Evolutionary conservation across 2,797 vertebrate genomes (phyloP).

Genomic region (Sebastes steindachneri): DNA sequence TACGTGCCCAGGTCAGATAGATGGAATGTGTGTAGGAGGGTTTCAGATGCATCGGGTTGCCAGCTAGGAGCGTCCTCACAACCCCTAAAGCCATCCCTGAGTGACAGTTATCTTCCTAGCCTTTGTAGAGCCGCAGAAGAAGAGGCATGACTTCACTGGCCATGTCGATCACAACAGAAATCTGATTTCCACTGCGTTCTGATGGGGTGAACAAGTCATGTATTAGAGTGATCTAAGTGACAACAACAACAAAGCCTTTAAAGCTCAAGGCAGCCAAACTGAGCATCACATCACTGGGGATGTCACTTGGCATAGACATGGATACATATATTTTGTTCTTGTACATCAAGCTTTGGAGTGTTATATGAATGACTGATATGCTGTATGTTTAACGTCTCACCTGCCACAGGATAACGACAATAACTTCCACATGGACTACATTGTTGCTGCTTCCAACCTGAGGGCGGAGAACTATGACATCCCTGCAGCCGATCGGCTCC

Average conservation of each 20-base stretch:
- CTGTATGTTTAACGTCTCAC: neutral
- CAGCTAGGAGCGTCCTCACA: slow-evolving; percentile 53
- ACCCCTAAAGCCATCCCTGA: slow-evolving; percentile 60
- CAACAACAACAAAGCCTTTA: slow-evolving; percentile 47
- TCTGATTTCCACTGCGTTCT: slow-evolving; percentile 54
- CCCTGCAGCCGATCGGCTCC: slow-evolving; percentile 74
- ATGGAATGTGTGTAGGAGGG: slow-evolving; percentile 80
- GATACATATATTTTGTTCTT: neutral
- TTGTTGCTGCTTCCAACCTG: slow-evolving; percentile 87
- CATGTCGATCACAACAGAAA: slow-evolving; percentile 67
- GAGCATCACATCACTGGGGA: neutral
- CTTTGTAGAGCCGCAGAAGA: slow-evolving; percentile 67
- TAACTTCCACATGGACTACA: slow-evolving; percentile 89
- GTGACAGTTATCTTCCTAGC: slow-evolving; percentile 52
- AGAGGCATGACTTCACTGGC: slow-evolving; percentile 76
- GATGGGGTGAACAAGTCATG: slow-evolving; percentile 42
- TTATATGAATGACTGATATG: neutral
- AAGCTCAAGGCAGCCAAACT: slow-evolving; percentile 27
- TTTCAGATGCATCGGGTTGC: slow-evolving; percentile 78
- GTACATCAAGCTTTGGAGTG: neutral
- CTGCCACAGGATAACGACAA: slow-evolving; percentile 84
- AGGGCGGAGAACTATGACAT: slow-evolving; percentile 91
- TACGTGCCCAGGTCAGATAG: slow-evolving; percentile 58
- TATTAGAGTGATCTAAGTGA: slow-evolving; percentile 43
- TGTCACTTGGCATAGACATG: neutral